A percentile compares a stretch with the other conserved stretches of the same genome.
Conservation (phyloP, 1,140 invertebrate genomes). For the Lucilia cuprina region DNA sequence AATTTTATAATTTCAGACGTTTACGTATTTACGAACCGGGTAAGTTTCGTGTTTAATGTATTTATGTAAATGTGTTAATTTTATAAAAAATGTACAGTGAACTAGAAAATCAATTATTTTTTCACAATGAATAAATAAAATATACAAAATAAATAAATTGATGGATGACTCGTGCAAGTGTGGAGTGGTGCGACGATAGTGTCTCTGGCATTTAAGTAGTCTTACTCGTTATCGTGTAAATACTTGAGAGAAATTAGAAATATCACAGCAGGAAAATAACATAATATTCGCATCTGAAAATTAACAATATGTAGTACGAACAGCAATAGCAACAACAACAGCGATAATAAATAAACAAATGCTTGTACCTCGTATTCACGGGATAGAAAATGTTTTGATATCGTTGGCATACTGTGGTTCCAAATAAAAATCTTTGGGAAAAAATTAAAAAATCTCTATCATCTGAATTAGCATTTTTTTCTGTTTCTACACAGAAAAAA, state of each 20-base stretch:
- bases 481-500: too few species aligned
- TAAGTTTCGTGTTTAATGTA: too few species aligned
- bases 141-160: background rate
- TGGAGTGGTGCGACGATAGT: background rate
- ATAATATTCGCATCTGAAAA: background rate
- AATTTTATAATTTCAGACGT: too few species aligned
- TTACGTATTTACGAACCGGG: too few species aligned
- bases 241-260: conserved; percentile 24
- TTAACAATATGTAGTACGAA: too few species aligned
- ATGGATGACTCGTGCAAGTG: background rate
- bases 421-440: too few species aligned
- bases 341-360: background rate
- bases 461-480: too few species aligned
- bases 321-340: background rate
- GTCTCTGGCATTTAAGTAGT: conserved; percentile 18
- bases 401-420: too few species aligned
- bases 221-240: background rate
- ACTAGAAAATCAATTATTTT: background rate
- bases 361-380: background rate
- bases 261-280: conserved; percentile 13
- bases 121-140: background rate
- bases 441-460: too few species aligned
- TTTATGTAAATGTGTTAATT: too few species aligned
- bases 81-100: background rate
- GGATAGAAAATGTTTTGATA: conserved; percentile 5